These are phyloP conservation scores for Ianthella basta DNA, from an alignment of 37 sponge, comb jelly and placozoan genomes.

Conservation along the genomic window DNA sequence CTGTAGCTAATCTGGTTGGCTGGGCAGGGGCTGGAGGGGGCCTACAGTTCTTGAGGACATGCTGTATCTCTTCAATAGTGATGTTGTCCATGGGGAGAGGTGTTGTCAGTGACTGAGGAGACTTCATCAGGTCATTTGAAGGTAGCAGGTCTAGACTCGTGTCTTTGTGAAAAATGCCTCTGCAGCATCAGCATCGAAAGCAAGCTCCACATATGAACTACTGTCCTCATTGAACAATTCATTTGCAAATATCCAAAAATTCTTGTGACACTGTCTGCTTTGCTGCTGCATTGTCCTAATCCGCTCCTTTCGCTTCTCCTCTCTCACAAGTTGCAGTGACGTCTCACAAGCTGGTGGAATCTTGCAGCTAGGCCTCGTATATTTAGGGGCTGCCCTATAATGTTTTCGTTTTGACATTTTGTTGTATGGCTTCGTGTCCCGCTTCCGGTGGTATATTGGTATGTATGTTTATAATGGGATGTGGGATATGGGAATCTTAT, in stretches of 20 bases:
- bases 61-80: not conserved
- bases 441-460: too few relatives aligned
- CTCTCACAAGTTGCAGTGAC: conserved; percentile 6
- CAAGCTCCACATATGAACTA: not conserved
- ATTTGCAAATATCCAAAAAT: conserved; percentile 30
- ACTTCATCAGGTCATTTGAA: conserved; percentile 9
- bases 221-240: not conserved
- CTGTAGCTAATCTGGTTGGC: conserved; percentile 12
- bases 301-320: conserved; percentile 12
- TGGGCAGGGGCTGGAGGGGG: conserved; percentile 10
- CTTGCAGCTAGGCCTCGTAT: not conserved
- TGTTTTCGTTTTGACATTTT: too few relatives aligned
- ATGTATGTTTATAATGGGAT: too few relatives aligned
- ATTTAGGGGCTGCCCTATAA: too few relatives aligned
- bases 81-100: not conserved
- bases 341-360: not conserved
- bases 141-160: not conserved
- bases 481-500: too few relatives aligned
- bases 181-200: conserved; percentile 4
- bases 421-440: too few relatives aligned
- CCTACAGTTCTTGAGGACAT: not conserved
- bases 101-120: not conserved
- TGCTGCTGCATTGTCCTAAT: not conserved
- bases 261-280: conserved; percentile 14
- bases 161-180: not conserved